Evolutionary conservation across 2,113 vertebrate genomes (phyloP), one percentile per base, ranked within the genome.

Genomic region (Periophthalmus modestus): DNA sequence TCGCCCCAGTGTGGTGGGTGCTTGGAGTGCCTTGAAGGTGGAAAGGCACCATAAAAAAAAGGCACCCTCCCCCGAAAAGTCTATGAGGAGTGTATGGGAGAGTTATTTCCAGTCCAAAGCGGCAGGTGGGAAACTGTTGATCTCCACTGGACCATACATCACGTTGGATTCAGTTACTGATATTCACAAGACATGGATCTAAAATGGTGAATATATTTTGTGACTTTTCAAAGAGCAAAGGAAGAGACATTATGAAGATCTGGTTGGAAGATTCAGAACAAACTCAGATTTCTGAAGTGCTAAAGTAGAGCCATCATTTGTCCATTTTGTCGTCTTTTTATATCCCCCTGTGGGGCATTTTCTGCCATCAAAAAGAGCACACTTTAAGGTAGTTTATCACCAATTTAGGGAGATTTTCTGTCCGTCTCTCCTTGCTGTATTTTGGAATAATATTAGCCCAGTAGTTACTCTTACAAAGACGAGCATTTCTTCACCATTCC

Each of bases 321-420:
- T 62, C 59, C 59, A 62, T 62, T 62, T 43, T 36, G 10, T 62
- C 33, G 28, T 62, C 33, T 65, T 65, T 65, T 43, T 65, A 39
- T 36, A 65, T 39, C 62, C 34, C 33, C 11, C 62, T 12, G 61
- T 18, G 9, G 9, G 34, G 61, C 43, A 65, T 11, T 65, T 65
- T 39, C 18, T 39, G 62, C n/a, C 62, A 36, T 65, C 62, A 39
- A 65, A 63, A 65, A 19, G 62, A 65, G 18, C n/a, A 19, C 34
- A 65, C 62, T 65, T 63, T 39, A 65, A 11, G 62, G 62, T 65
- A n/a, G 62, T 65, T n/a, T 65, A 21, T 65, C 16, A 12, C 62
- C 62, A 36, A 65, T 65, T 65, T 43, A 65, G 62, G 19, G 34
- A 65, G 39, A 65, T 65, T 65, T 65, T 16, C 28, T 65, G 7